A percentile compares a stretch with the other conserved stretches of the same genome.
These are phyloP conservation scores for Xenus cinereus DNA, from an alignment of 2,113 vertebrate genomes.

Conservation along the genomic window DNA sequence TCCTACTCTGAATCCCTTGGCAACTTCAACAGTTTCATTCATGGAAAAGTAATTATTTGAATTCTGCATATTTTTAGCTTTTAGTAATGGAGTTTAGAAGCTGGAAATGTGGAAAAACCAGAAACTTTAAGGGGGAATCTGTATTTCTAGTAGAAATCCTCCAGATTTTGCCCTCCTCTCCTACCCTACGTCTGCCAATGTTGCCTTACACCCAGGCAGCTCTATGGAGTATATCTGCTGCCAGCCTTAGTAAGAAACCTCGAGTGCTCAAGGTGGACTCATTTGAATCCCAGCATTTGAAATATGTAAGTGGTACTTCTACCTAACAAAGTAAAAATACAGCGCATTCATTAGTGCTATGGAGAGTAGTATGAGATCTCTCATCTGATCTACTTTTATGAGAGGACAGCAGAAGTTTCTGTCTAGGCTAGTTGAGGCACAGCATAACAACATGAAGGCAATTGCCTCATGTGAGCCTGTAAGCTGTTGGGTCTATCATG, in stretches of 20 bases:
- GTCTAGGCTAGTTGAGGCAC: not conserved
- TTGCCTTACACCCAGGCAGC: not conserved
- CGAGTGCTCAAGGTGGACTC: rapidly evolving
- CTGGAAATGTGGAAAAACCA: not conserved
- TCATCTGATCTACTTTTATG: not conserved
- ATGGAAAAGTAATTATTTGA: not conserved
- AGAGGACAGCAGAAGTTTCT: not conserved
- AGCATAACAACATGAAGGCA: not conserved
- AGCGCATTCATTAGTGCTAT: not conserved
- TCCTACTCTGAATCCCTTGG: not conserved
- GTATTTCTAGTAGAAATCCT: not conserved
- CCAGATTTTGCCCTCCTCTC: not conserved
- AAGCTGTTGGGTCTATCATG: not conserved
- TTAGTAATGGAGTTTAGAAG: not conserved
- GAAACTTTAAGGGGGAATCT: not conserved
- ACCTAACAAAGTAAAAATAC: not conserved
- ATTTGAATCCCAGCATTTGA: not conserved
- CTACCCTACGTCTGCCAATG: not conserved
- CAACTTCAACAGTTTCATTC: conserved; percentile 12
- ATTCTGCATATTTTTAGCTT: conserved; percentile 11
- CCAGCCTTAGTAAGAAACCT: not conserved
- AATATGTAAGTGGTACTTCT: not conserved
- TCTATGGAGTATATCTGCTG: not conserved
- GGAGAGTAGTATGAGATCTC: not conserved
- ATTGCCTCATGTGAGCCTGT: not conserved